Conservation (phyloP, 1,140 invertebrate species). For the Pogonognathellus flavescens region DNA sequence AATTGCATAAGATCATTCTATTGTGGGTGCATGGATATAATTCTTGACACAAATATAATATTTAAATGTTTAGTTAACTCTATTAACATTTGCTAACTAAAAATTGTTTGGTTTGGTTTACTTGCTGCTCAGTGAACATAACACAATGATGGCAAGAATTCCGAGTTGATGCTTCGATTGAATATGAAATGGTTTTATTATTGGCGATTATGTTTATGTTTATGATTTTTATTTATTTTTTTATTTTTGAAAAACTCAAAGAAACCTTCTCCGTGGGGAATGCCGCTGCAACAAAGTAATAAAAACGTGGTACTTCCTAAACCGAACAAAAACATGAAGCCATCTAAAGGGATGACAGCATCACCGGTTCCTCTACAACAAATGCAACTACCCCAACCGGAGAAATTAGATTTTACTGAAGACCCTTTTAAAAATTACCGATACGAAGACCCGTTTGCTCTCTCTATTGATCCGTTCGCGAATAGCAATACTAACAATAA, state of each 20-base stretch:
- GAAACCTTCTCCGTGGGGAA: constrained; percentile 62
- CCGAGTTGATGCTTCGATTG: neutral
- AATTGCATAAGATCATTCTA: constrained; percentile 68
- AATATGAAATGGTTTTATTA: neutral
- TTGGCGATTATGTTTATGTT: neutral
- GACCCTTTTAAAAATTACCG: constrained; percentile 65
- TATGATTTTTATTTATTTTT: constrained; percentile 26
- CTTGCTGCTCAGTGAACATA: neutral
- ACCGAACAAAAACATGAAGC: too few relatives aligned
- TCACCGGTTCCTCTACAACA: constrained; percentile 67
- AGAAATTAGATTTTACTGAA: constrained; percentile 60
- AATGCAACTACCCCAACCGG: neutral
- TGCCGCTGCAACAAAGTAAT: neutral
- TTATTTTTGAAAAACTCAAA: constrained; percentile 35
- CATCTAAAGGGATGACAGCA: neutral
- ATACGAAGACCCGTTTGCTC: constrained; percentile 64
- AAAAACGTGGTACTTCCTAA: neutral
- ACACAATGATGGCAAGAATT: neutral
- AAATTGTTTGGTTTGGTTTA: constrained; percentile 17
- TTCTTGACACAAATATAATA: too few relatives aligned
- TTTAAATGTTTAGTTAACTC: too few relatives aligned
- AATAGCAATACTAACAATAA: constrained; percentile 1
- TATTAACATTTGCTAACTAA: too few relatives aligned
- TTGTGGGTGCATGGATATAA: constrained; percentile 66
- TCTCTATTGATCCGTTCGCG: constrained; percentile 33